phyloP scores from a whole-genome alignment of 1,140 invertebrate species.

The Drosophila orosa region DNA sequence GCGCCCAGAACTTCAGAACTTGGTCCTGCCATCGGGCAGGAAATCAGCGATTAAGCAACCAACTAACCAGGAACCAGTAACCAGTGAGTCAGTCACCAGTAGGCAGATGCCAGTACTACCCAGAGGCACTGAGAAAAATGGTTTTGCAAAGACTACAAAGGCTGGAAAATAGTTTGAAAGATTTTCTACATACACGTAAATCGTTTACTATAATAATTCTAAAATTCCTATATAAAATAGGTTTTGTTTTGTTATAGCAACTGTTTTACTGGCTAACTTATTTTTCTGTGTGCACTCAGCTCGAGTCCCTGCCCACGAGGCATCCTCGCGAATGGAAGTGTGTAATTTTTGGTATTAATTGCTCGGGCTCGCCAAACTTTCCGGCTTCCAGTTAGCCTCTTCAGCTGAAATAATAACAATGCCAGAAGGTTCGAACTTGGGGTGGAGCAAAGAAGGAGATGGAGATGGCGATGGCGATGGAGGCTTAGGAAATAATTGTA shows the following conservation, averaged over 20 bases:
- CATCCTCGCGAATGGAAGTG: constrained; percentile 52
- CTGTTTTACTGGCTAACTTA: no score
- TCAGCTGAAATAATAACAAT: constrained; percentile 57
- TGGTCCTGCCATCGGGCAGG: constrained; percentile 70
- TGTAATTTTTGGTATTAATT: constrained; percentile 81
- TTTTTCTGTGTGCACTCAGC: constrained; percentile 17
- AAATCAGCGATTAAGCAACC: constrained; percentile 79
- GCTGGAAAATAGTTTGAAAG: background rate
- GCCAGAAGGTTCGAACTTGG: constrained; percentile 21
- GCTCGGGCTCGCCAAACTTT: constrained; percentile 64
- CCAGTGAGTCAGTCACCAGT: constrained; percentile 32
- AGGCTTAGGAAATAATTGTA: constrained; percentile 71
- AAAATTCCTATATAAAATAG: no score
- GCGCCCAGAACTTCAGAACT: constrained; percentile 71
- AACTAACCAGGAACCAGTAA: constrained; percentile 59
- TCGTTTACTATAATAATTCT: no score
- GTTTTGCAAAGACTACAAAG: rapidly evolving
- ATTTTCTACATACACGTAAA: background rate
- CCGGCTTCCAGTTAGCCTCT: constrained; percentile 59
- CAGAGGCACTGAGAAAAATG: background rate
- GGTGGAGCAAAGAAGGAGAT: background rate
- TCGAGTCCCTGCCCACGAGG: constrained; percentile 50
- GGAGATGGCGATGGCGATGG: background rate
- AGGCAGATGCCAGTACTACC: constrained; percentile 7
- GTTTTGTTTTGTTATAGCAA: background rate